These are phyloP conservation scores for Epistrophe eligans DNA, from an alignment of 2,888 invertebrate species.

Conservation along the genomic window DNA sequence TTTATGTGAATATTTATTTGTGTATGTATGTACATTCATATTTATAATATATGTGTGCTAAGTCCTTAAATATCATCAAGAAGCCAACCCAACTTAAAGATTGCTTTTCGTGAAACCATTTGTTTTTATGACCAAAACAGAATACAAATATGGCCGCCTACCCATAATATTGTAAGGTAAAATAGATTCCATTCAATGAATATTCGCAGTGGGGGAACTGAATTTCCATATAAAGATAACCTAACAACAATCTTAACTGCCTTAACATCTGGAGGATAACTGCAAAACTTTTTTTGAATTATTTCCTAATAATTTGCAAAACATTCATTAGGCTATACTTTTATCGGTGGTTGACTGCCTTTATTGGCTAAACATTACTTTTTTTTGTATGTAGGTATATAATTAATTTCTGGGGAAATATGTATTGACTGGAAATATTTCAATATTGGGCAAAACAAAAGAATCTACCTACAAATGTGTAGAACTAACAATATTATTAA, in stretches of 20 bases:
- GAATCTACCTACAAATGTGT: background rate
- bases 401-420: background rate
- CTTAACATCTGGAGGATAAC: conserved; percentile 6
- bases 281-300: conserved; percentile 33
- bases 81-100: conserved; percentile 5
- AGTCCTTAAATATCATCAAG: background rate
- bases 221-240: background rate
- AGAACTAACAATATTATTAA: conserved; percentile 7
- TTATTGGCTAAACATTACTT: background rate
- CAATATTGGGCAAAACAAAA: background rate
- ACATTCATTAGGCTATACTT: conserved; percentile 11
- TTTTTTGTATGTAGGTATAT: background rate
- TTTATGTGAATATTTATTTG: background rate
- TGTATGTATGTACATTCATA: background rate
- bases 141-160: background rate
- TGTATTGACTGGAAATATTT: background rate
- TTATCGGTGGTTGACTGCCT: background rate
- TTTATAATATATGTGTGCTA: background rate
- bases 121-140: conserved; percentile 19
- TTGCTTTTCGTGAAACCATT: conserved; percentile 14
- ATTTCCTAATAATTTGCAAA: conserved; percentile 1
- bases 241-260: conserved; percentile 8
- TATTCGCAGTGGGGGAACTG: background rate
- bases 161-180: background rate
- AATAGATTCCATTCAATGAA: background rate